phyloP scores from a whole-genome alignment of 2,797 vertebrate species.

The Onychomys arenicola region DNA sequence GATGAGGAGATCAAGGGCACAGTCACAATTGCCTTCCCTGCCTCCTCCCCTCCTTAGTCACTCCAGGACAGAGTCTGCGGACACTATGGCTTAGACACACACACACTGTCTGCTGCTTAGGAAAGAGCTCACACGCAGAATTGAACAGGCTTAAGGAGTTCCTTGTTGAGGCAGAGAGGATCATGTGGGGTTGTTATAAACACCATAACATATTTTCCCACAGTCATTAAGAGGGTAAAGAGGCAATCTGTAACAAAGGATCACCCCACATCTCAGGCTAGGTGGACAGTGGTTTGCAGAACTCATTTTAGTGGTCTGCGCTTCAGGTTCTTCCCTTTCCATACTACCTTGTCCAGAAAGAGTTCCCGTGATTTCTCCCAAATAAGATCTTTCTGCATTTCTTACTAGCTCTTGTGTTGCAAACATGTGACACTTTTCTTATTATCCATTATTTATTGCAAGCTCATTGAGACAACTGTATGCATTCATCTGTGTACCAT shows the following conservation, averaged over 20 bases:
- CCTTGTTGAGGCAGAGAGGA: not conserved
- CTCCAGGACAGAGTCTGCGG: not conserved
- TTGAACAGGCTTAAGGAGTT: not conserved
- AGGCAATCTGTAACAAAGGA: not conserved
- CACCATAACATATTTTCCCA: not conserved
- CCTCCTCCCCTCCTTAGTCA: not conserved
- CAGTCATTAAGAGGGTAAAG: not conserved
- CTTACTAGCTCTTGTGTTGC: not conserved
- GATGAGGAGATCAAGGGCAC: not conserved
- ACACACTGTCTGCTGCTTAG: not conserved
- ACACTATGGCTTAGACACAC: not conserved
- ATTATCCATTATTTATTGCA: not conserved
- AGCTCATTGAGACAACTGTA: not conserved
- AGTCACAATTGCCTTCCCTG: accelerated
- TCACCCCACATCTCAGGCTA: not conserved
- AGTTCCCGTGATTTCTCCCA: not conserved
- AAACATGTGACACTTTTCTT: not conserved
- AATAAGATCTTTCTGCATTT: not conserved
- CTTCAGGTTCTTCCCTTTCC: not conserved
- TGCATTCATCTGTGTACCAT: not conserved
- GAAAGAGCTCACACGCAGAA: not conserved
- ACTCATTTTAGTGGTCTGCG: not conserved
- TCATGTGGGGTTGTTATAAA: not conserved
- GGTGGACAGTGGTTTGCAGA: not conserved
- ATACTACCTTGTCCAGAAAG: not conserved